These are phyloP conservation scores for Cladorhizidae sp. DNA, from an alignment of 37 sponge, comb jelly and placozoan genomes.

Conservation along the genomic window DNA sequence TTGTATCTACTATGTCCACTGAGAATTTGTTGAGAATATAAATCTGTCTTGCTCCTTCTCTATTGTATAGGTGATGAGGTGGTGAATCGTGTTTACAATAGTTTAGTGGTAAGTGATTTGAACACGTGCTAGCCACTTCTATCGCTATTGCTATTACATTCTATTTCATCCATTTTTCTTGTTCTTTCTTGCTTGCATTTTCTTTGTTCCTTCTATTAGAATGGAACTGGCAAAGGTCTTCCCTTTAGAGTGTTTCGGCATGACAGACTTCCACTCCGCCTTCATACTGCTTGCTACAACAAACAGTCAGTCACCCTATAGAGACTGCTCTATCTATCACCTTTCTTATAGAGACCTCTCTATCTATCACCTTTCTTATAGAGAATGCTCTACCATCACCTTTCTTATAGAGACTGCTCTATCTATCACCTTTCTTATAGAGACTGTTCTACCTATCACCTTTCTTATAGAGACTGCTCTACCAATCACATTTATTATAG, in stretches of 20 bases:
- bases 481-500: no score
- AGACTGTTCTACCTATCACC: no score
- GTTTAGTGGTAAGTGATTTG: no score
- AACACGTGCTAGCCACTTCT: background rate
- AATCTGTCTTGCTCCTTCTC: background rate
- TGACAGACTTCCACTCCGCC: constrained; percentile 36
- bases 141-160: no score
- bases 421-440: background rate
- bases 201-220: background rate
- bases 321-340: background rate
- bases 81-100: no score
- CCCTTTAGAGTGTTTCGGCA: constrained; percentile 34
- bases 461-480: no score
- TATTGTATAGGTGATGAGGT: background rate
- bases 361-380: no score
- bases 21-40: no score
- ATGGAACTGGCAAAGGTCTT: constrained; percentile 1
- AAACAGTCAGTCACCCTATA: constrained; percentile 41
- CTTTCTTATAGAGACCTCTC: no score
- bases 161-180: no score
- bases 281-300: constrained; percentile 46
- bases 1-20: no score
- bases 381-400: no score
- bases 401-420: background rate
- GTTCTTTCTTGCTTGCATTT: background rate